Evolutionary conservation across 2,888 invertebrate species (phyloP), one percentile per base, ranked within the genome.

Genomic region (Caenorhabditis zanzibari): DNA sequence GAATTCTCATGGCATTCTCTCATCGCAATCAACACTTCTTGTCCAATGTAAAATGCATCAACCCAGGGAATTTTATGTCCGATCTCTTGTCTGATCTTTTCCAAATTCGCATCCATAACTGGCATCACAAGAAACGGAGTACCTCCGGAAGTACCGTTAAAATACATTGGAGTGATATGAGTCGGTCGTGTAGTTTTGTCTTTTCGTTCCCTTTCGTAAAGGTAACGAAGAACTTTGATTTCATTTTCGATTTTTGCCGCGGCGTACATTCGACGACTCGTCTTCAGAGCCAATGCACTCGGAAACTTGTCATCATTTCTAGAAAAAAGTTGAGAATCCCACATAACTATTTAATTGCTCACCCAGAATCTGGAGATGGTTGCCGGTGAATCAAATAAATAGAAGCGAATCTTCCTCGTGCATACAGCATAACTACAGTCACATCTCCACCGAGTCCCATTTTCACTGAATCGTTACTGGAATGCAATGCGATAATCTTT

Each of bases 21-120:
- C 4, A 81, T 69, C 9, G 35, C 81, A 22, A 81, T 49, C 38
- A 75, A 5, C 7, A 49, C 56, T 47, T 81, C 81, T 26, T 71
- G 74, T n/a, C 41, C 74, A 58, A 81, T 64, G 19, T 61, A 75
- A 38, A 75, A 81, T 10, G 71, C 66, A 19, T 73, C 77, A 4
- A 49, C 24, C 32, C 32, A 16, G 16, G 52, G 44, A 10, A 77
- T 7, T 44, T 66, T 49, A 10, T 19, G 14, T 16, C 47, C 58
- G 6, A 64, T 47, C 32, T 82, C 77, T 44, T 68, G 66, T 19
- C 63, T 73, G 1, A 82, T 52, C 54, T 77, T 82, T 6, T 61
- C 76, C 47, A 82, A 41, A 56, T 58, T 77, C 0, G 44, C 59
- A 54, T 77, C 82, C 73, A 68, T 73, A 22, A 44, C 32, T 47